phyloP scores from a whole-genome alignment of 2,888 invertebrate genomes.

The Meiosimyza platycephala region DNA sequence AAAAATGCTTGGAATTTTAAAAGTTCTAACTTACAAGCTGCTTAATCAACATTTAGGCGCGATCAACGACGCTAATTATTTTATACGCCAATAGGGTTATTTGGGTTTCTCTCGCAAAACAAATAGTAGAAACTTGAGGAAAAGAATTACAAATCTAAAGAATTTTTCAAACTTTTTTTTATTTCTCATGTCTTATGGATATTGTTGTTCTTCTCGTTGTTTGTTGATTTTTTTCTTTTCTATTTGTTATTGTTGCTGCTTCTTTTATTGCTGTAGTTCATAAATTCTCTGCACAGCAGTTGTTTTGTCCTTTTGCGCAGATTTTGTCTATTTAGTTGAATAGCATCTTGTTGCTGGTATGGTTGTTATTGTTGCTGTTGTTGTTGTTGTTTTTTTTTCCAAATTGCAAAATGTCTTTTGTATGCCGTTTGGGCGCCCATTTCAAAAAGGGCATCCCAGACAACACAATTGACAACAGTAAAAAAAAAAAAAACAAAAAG shows the following conservation, averaged over 20 bases:
- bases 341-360: slow-evolving; percentile 24
- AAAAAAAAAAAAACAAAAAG: background rate
- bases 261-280: background rate
- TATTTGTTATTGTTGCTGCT: background rate
- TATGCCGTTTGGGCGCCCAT: slow-evolving; percentile 53
- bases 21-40: slow-evolving; percentile 22
- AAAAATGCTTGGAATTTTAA: slow-evolving; percentile 20
- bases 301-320: slow-evolving; percentile 16
- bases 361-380: slow-evolving; percentile 19
- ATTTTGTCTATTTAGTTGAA: slow-evolving; percentile 34
- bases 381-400: slow-evolving; percentile 26
- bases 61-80: slow-evolving; percentile 32
- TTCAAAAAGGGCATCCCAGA: slow-evolving; percentile 46
- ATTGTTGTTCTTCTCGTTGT: slow-evolving; percentile 12
- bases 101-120: too few species aligned
- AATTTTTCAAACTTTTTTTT: slow-evolving; percentile 2
- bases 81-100: slow-evolving; percentile 17
- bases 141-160: background rate
- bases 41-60: slow-evolving; percentile 34
- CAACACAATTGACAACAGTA: slow-evolving; percentile 25
- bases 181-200: background rate
- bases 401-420: slow-evolving; percentile 46
- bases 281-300: slow-evolving; percentile 18
- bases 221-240: slow-evolving; percentile 17
- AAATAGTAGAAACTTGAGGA: background rate